Percentiles rank a stretch among this genome's conserved stretches.
Evolutionary conservation across 1,140 invertebrate genomes (phyloP).

Genomic region (Drosophila bipectinata): DNA sequence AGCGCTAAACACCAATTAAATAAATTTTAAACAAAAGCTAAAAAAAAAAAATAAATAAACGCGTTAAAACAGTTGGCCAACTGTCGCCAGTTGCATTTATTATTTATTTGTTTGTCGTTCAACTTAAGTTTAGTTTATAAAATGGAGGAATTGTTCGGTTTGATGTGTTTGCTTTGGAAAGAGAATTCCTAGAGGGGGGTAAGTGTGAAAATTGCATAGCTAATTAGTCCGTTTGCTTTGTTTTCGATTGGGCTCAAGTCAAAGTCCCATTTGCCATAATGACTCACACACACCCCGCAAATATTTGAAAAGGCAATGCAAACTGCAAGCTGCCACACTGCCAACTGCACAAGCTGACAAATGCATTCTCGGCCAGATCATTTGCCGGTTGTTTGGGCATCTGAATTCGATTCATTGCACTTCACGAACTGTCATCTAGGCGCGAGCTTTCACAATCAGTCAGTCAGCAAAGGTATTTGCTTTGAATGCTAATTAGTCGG

Average conservation of each 20-base stretch:
- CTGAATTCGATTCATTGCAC: slow-evolving; percentile 21
- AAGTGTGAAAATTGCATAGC: slow-evolving; percentile 44
- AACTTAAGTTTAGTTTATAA: slow-evolving; percentile 24
- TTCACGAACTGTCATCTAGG: slow-evolving; percentile 42
- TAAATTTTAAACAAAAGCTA: slow-evolving; percentile 28
- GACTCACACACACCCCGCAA: slow-evolving; percentile 23
- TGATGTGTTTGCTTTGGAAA: slow-evolving; percentile 3
- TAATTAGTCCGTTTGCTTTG: slow-evolving; percentile 38
- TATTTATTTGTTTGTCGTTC: slow-evolving; percentile 30
- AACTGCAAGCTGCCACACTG: neutral
- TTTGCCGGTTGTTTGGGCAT: slow-evolving; percentile 4
- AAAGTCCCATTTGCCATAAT: slow-evolving; percentile 12
- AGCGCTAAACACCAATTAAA: slow-evolving; percentile 32
- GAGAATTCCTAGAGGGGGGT: neutral
- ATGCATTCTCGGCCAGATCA: slow-evolving; percentile 23
- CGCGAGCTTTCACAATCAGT: slow-evolving; percentile 43
- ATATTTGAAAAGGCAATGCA: slow-evolving; percentile 31
- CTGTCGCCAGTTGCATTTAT: slow-evolving; percentile 34
- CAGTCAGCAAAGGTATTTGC: slow-evolving; percentile 14
- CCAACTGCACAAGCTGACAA: neutral
- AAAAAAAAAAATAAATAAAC: slow-evolving; percentile 4
- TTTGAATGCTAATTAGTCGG: slow-evolving; percentile 39
- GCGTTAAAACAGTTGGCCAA: slow-evolving; percentile 27
- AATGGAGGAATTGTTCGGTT: slow-evolving; percentile 13
- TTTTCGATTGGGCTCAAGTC: slow-evolving; percentile 1